Base-by-base conservation (phyloP, 2,888 invertebrate genomes). In the Spilarctia lutea region DNA sequence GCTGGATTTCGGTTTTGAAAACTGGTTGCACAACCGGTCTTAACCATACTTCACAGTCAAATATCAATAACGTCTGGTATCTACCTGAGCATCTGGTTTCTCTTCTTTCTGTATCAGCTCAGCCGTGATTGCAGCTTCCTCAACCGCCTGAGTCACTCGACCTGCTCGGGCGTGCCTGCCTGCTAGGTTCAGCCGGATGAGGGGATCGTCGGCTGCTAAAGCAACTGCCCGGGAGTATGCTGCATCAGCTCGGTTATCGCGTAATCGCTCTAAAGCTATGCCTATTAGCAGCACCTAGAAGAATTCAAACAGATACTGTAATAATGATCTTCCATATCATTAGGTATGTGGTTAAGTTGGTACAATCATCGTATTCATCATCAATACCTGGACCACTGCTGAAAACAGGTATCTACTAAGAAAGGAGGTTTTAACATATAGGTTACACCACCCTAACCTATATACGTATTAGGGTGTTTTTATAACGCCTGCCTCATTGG, bases 221-320 rank as follows among this genome's bases (percentile, higher is more conserved):
- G 81, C 79, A 0, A 84, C 88, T 0, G 96, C 95, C 16, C 93
- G 86, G 0, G 85, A 80, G 75, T 92, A 96, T 2, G 94, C 96
- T 0, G 94, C 89, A 65, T 95, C 96, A 1, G 95, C 89, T 18
- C 96, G 88, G 7, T 83, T 86, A 81, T 96, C 95, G 0, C 91
- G 92, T 2, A 96, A 83, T 0, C 92, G 92, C 80, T 96, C 95
- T 48, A 96, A 79, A 0, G 94, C 91, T 75, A 95, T 91, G 24
- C 90, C 95, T 85, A 96, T 93, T 20, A 96, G 86, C 0, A 96
- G 86, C 0, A 96, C 92, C 95, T 96, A 80, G 0, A 33, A 65
- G 18, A 67, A 45, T 16, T 13, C 0, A 7, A 11, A n/a, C 8
- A 52, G n/a, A 11, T 3, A 35, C 6, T 30, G 18, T 16, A 30